Base-by-base conservation (phyloP, 2,888 invertebrate species). In the Frankliniella intonsa region DNA sequence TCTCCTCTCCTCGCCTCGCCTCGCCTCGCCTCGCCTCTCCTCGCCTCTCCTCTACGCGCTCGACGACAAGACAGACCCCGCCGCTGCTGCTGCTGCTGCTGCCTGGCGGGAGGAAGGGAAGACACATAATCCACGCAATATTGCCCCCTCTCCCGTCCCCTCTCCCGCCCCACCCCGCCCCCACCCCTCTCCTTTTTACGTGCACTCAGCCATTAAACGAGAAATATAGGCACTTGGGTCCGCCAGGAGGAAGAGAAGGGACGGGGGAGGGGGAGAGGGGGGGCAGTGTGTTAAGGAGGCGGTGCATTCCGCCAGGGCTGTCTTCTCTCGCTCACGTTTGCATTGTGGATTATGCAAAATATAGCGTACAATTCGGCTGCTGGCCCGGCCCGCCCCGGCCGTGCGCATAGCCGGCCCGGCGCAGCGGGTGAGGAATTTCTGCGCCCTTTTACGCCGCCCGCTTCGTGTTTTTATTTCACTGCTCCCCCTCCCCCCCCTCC, bases 261-360 rank as follows among this genome's bases (percentile, higher is more conserved):
- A 14, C 38, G 38, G 38, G 38, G 38, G 38, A 38, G 38, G 38
- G 38, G 38, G 38, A 5, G 38, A n/a, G 38, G 38, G 38, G 38
- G 38, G 38, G 19, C 55, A 55, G 55, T 55, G 55, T 55, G 55
- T 55, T 55, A 55, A 55, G 55, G 14, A 55, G 55, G 38, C 38
- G 38, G 55, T 55, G 55, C 55, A 55, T 55, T 19, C 55, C 55
- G 17, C 14, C 5, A 14, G 17, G 55, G 17, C 55, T 14, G 55
- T 19, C 55, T 14, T 17, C 55, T 22, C 22, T 9, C 25, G 25
- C 25, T 22, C 69, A 25, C 69, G 69, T 76, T 76, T 76, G 69
- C 69, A 22, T 76, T 25, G 69, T 76, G 69, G 69, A 76, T 76
- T 76, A 76, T 76, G 69, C 69, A 76, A 76, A 76, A 25, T 76